Percentiles rank a stretch among this genome's conserved stretches.
Evolutionary conservation across 2,888 invertebrate species (phyloP).

Genomic region (Ormyrus thymus): DNA sequence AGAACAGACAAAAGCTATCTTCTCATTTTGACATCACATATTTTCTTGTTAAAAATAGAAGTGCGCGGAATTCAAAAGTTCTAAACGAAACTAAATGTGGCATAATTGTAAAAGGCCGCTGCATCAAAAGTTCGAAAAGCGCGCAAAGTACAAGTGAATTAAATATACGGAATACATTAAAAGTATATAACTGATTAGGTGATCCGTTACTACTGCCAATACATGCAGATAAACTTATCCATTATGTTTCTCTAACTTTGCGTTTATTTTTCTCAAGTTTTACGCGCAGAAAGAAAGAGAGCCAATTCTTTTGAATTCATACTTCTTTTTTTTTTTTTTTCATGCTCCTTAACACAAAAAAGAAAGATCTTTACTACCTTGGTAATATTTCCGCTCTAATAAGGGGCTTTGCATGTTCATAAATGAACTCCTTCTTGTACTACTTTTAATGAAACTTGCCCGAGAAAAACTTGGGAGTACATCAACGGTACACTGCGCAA

Average conservation of each 20-base stretch:
- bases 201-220: constrained; percentile 21
- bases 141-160: neutral
- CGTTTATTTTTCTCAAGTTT: neutral
- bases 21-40: too few species aligned
- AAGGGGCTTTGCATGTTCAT: neutral
- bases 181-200: neutral
- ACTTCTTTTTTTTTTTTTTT: neutral
- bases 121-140: neutral
- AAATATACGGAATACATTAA: constrained; percentile 15
- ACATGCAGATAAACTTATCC: neutral
- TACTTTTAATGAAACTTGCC: constrained; percentile 28
- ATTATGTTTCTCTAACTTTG: neutral
- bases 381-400: constrained; percentile 10
- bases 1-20: too few species aligned
- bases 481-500: neutral
- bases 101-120: too few species aligned
- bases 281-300: neutral
- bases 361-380: neutral
- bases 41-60: too few species aligned
- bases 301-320: neutral
- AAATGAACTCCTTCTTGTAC: constrained; percentile 15
- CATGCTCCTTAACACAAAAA: neutral
- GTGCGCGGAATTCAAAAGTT: too few species aligned
- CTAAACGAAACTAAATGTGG: too few species aligned
- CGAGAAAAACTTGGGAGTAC: neutral